A percentile compares a stretch with the other conserved stretches of the same genome.
Evolutionary conservation across 2,888 invertebrate genomes (phyloP).

Genomic region (Melanchra persicariae): DNA sequence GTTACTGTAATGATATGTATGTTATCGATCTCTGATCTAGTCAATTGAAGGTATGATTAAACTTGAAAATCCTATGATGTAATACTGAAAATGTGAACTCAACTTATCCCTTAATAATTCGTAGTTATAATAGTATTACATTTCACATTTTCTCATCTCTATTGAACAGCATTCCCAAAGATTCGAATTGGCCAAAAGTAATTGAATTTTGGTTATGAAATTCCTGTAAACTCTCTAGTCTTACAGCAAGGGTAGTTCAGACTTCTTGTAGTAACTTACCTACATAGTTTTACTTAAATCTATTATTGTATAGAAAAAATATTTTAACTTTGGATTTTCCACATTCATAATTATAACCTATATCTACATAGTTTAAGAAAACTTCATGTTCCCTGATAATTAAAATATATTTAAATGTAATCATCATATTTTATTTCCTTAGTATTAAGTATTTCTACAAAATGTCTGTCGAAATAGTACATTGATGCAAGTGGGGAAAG

Average conservation of each 20-base stretch:
- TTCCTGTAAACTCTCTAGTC: not conserved
- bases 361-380: not conserved
- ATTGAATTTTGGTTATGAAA: not conserved
- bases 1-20: conserved; percentile 23
- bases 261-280: not conserved
- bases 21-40: conserved; percentile 50
- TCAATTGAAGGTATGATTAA: conserved; percentile 41
- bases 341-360: not conserved
- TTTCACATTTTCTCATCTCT: not conserved
- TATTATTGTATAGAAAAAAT: conserved; percentile 9
- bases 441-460: conserved; percentile 15
- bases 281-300: conserved; percentile 2
- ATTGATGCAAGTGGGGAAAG: too few species aligned
- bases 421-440: conserved; percentile 40
- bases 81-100: not conserved
- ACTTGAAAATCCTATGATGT: conserved; percentile 16
- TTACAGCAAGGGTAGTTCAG: not conserved
- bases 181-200: conserved; percentile 4
- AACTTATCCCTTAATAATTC: not conserved
- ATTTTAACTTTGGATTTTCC: conserved; percentile 1
- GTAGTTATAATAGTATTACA: not conserved
- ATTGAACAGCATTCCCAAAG: conserved; percentile 11
- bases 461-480: conserved; percentile 22
- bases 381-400: conserved; percentile 5
- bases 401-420: conserved; percentile 21